Percentiles rank a stretch among this genome's conserved stretches.
phyloP scores from a whole-genome alignment of 2,797 vertebrate species.

The Discoglossus pictus region DNA sequence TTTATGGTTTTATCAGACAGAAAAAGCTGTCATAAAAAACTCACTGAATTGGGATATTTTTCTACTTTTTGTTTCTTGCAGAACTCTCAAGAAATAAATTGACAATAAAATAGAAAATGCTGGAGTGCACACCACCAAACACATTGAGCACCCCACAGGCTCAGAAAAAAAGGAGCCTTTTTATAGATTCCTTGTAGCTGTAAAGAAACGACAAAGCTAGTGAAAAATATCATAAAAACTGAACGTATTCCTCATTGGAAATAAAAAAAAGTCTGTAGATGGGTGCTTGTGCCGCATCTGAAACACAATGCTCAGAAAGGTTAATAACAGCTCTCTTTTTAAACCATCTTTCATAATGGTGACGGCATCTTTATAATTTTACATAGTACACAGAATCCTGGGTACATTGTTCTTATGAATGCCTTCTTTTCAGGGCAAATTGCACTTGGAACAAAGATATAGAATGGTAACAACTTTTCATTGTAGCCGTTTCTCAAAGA shows the following conservation, averaged over 20 bases:
- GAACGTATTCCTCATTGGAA: constrained; percentile 13
- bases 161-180: constrained; percentile 18
- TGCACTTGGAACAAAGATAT: not conserved
- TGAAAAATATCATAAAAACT: constrained; percentile 6
- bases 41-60: not conserved
- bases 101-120: constrained; percentile 8
- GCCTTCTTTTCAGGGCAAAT: constrained; percentile 8
- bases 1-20: not conserved
- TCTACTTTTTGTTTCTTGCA: not conserved
- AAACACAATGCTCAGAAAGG: constrained; percentile 29
- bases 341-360: constrained; percentile 30
- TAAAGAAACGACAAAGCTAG: constrained; percentile 8
- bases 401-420: not conserved
- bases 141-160: constrained; percentile 14
- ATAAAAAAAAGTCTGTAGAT: constrained; percentile 19
- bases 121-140: constrained; percentile 22
- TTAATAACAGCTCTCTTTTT: constrained; percentile 13
- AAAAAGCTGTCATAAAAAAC: constrained; percentile 5
- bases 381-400: constrained; percentile 10
- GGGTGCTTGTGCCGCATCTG: constrained; percentile 4
- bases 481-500: not conserved
- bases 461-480: not conserved
- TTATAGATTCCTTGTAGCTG: not conserved
- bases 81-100: not conserved
- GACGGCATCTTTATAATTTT: not conserved